These are phyloP conservation scores for Eumaeus atala DNA, from an alignment of 1,140 invertebrate species.

Conservation along the genomic window DNA sequence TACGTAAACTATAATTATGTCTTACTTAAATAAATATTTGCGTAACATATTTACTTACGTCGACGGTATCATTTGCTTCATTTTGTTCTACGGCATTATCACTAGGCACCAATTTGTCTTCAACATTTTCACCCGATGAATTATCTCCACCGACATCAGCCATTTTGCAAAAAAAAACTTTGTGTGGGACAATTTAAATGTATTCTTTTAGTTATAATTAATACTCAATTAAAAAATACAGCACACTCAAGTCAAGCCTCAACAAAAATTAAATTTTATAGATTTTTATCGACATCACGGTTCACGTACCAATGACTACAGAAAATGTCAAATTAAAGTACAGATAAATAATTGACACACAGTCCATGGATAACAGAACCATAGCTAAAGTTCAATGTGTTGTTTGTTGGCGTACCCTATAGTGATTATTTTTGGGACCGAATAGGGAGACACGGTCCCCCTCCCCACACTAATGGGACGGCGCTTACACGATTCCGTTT, in stretches of 20 bases:
- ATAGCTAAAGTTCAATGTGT: no score
- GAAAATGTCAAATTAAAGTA: no score
- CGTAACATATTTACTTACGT: constrained; percentile 32
- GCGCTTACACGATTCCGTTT: no score
- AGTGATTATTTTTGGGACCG: no score
- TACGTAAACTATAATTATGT: constrained; percentile 1
- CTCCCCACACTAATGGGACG: no score
- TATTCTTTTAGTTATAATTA: no score
- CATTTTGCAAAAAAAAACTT: constrained; percentile 28
- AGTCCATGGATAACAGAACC: no score
- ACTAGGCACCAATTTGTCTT: constrained; percentile 39
- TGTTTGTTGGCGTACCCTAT: no score
- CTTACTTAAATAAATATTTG: constrained; percentile 6
- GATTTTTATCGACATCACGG: constrained; percentile 24
- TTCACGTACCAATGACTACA: background rate
- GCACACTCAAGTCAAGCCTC: no score
- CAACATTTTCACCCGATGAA: constrained; percentile 24
- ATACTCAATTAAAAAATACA: no score
- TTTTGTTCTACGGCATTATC: constrained; percentile 30
- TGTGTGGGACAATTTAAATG: background rate
- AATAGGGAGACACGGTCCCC: no score
- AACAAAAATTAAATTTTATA: constrained; percentile 10
- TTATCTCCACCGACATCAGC: constrained; percentile 32
- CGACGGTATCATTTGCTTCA: constrained; percentile 28
- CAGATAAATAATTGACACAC: no score